A percentile compares a stretch with the other conserved stretches of the same genome.
These are phyloP conservation scores for Podarcis lilfordi DNA, from an alignment of 2,797 vertebrate genomes.

Conservation along the genomic window DNA sequence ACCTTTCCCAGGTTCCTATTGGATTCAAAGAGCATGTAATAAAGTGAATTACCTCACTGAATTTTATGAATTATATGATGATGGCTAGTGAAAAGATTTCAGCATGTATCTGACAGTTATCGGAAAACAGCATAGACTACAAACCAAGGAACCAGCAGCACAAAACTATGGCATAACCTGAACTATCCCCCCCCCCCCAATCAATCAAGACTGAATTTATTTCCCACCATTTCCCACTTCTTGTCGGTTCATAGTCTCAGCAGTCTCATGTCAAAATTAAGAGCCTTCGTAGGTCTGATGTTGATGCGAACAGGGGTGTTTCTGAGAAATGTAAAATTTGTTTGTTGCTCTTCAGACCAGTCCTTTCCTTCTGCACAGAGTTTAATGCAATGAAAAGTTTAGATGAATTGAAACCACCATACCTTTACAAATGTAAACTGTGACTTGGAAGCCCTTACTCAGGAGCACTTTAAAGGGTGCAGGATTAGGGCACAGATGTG, in stretches of 20 bases:
- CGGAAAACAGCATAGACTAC: not conserved
- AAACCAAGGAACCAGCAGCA: no score
- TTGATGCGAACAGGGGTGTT: not conserved
- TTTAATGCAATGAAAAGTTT: not conserved
- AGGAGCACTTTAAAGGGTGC: no score
- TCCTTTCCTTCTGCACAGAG: not conserved
- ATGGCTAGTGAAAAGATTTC: constrained; percentile 10
- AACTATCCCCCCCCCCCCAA: no score
- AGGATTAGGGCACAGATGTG: no score
- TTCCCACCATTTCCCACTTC: not conserved
- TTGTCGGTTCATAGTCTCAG: constrained; percentile 1
- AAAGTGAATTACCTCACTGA: not conserved
- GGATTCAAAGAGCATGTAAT: constrained; percentile 32
- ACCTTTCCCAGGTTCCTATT: constrained; percentile 18
- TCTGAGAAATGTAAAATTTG: not conserved
- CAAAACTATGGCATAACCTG: no score
- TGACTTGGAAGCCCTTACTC: no score
- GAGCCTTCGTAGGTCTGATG: not conserved
- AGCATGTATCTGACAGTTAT: not conserved
- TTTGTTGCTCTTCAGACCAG: not conserved
- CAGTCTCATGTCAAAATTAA: not conserved
- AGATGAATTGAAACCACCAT: not conserved
- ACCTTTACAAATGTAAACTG: not conserved
- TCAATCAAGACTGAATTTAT: not conserved
- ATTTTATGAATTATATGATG: constrained; percentile 28